These are phyloP conservation scores for Oostethus manadensis DNA, from an alignment of 2,113 vertebrate species.

Conservation along the genomic window DNA sequence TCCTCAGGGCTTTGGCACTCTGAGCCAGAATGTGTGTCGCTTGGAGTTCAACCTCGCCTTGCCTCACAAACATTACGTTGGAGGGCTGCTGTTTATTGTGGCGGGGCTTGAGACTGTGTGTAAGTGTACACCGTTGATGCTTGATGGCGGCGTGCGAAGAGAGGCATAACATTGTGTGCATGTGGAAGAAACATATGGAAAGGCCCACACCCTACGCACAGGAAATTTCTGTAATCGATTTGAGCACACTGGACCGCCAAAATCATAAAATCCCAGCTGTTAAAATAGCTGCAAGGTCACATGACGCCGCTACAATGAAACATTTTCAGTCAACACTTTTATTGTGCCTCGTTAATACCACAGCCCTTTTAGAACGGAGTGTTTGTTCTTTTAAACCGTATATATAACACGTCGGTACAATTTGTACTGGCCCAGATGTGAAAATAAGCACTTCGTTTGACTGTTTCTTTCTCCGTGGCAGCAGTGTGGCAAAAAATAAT, in stretches of 20 bases:
- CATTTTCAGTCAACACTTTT: background rate
- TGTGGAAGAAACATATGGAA: constrained; percentile 35
- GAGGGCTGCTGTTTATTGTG: constrained; percentile 25
- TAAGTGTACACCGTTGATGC: constrained; percentile 50
- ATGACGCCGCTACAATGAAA: background rate
- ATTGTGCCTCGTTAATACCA: background rate
- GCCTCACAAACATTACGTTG: constrained; percentile 55
- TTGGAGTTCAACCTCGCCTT: constrained; percentile 47
- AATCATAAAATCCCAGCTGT: background rate
- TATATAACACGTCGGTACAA: no score
- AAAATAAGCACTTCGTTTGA: no score
- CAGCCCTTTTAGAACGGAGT: no score
- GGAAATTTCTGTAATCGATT: constrained; percentile 2
- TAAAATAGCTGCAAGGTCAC: background rate
- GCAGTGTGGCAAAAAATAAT: no score
- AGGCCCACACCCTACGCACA: constrained; percentile 17
- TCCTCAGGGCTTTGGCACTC: constrained; percentile 45
- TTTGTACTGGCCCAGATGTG: no score
- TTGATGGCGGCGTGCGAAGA: constrained; percentile 44
- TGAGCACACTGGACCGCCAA: background rate
- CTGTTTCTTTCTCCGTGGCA: no score
- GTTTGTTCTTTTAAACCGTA: no score
- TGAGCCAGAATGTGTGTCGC: constrained; percentile 32
- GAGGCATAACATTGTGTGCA: constrained; percentile 39
- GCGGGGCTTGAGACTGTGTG: constrained; percentile 21